Conservation (phyloP, 2,113 vertebrate genomes). For the Tympanuchus pallidicinctus region DNA sequence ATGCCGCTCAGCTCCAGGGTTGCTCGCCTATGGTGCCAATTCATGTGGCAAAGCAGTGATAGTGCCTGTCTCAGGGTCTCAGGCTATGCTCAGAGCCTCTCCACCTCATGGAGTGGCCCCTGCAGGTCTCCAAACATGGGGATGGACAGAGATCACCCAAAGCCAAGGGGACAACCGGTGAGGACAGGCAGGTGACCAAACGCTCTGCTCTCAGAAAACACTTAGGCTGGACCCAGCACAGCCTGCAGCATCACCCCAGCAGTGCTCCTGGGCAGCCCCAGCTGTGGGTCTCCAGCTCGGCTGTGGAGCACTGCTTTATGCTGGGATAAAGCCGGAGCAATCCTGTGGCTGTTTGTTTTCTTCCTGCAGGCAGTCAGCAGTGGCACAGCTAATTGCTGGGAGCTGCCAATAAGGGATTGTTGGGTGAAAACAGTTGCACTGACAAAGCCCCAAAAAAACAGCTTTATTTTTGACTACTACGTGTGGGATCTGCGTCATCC, state of each 20-base stretch:
- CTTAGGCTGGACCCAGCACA: neutral
- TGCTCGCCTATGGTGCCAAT: neutral
- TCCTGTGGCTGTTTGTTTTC: neutral
- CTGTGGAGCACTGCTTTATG: neutral
- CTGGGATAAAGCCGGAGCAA: neutral
- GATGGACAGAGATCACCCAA: neutral
- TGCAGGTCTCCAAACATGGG: neutral
- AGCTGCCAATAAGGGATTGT: neutral
- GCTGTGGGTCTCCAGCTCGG: neutral
- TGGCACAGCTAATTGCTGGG: neutral
- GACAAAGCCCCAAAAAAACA: neutral
- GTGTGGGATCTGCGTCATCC: conserved; percentile 17
- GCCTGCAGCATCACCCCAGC: neutral
- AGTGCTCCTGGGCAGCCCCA: neutral
- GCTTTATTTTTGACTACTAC: conserved; percentile 37
- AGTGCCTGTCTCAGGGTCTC: neutral
- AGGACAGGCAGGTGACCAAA: neutral
- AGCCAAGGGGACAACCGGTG: neutral
- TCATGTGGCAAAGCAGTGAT: neutral
- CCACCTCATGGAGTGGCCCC: neutral
- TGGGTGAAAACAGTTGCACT: neutral
- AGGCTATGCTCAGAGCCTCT: neutral
- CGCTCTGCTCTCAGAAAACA: neutral
- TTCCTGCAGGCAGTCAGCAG: neutral
- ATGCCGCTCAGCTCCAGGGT: neutral